Conservation (phyloP, 2,113 vertebrate genomes). For the Coracopsis vasa region DNA sequence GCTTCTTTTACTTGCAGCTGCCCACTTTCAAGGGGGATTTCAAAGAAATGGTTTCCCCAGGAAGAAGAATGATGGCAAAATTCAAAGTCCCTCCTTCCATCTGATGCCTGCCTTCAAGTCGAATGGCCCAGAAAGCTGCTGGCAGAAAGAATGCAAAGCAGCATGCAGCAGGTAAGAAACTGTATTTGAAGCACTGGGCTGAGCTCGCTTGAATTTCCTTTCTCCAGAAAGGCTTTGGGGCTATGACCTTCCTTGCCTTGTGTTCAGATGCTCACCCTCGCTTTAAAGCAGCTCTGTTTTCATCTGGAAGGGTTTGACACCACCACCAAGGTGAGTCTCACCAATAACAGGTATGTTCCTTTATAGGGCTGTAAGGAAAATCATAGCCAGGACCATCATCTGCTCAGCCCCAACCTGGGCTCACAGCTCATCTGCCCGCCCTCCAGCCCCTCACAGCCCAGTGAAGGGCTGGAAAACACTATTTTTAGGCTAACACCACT, state of each 20-base stretch:
- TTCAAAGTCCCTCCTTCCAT: conserved; percentile 20
- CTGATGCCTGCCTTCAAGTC: neutral
- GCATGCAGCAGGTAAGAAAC: neutral
- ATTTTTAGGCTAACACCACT: neutral
- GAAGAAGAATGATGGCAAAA: neutral
- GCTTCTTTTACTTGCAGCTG: neutral
- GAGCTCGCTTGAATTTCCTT: neutral
- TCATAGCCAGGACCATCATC: neutral
- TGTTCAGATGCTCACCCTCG: neutral
- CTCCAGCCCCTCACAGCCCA: neutral
- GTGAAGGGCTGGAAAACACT: neutral
- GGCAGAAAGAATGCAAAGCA: neutral
- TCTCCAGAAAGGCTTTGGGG: neutral
- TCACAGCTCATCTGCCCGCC: neutral
- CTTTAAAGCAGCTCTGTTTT: neutral
- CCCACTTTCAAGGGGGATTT: neutral
- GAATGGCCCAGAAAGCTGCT: neutral
- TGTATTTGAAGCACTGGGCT: neutral
- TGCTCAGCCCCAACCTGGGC: neutral
- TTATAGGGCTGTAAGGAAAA: accelerated
- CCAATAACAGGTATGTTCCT: neutral
- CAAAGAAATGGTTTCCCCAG: conserved; percentile 14
- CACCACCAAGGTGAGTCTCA: neutral
- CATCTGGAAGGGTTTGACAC: neutral
- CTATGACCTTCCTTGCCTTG: neutral